Conservation (phyloP, 2,113 vertebrate species). For the Macrotis lagotis region DNA sequence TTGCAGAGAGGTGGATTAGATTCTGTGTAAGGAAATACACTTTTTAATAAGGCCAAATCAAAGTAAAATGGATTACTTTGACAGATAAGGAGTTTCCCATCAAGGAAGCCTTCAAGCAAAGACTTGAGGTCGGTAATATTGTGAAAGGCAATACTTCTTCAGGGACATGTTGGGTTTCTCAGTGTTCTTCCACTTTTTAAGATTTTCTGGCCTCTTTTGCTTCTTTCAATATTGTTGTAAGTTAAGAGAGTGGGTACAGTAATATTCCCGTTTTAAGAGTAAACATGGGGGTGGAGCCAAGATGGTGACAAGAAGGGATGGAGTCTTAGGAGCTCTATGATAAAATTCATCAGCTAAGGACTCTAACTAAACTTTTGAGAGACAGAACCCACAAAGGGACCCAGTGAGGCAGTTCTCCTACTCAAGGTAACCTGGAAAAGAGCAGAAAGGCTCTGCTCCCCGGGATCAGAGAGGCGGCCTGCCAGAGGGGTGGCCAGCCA, state of each 20-base stretch:
- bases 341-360: too few species aligned
- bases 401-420: too few species aligned
- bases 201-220: not conserved
- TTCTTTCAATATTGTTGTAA: not conserved
- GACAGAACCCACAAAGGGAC: too few species aligned
- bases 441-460: too few species aligned
- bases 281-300: too few species aligned
- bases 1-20: not conserved
- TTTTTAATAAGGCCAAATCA: not conserved
- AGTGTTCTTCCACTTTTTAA: not conserved
- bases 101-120: not conserved
- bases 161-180: not conserved
- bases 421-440: too few species aligned
- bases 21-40: not conserved
- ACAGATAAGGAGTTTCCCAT: not conserved
- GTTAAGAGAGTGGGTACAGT: not conserved
- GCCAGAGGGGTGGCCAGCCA: too few species aligned
- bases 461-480: too few species aligned
- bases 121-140: not conserved
- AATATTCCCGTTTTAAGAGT: not conserved
- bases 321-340: too few species aligned
- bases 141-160: not conserved
- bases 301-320: too few species aligned
- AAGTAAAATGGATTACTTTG: not conserved
- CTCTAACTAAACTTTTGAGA: too few species aligned